A percentile compares a stretch with the other conserved stretches of the same genome.
Evolutionary conservation across 2,888 invertebrate species (phyloP).

Genomic region (Fragum whitleyi): DNA sequence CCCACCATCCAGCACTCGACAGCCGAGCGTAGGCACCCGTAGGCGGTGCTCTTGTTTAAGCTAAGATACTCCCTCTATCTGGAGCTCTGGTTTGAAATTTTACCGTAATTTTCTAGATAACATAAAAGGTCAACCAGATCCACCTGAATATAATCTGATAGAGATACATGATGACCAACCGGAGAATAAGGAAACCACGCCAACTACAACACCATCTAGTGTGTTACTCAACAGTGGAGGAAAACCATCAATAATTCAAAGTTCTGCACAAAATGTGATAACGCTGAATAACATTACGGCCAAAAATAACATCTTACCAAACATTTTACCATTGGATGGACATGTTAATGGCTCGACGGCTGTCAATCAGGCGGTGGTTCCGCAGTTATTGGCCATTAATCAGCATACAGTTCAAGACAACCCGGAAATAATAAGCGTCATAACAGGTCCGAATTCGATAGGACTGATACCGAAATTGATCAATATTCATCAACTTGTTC

Average conservation of each 20-base stretch:
- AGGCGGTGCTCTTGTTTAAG: too few species aligned
- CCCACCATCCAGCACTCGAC: too few species aligned
- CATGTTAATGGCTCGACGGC: slow-evolving; percentile 5
- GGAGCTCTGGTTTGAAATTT: too few species aligned
- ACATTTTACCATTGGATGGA: slow-evolving; percentile 1
- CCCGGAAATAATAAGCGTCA: slow-evolving; percentile 32
- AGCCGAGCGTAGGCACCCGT: too few species aligned
- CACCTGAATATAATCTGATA: background rate
- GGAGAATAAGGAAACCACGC: background rate
- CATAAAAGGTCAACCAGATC: background rate
- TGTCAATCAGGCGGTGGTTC: background rate
- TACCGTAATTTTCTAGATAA: background rate
- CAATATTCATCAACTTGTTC: slow-evolving; percentile 44
- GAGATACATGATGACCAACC: background rate
- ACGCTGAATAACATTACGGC: background rate
- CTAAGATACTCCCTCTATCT: too few species aligned
- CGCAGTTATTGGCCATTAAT: slow-evolving; percentile 1
- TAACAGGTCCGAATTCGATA: slow-evolving; percentile 57
- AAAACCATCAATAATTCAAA: background rate
- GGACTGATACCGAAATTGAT: slow-evolving; percentile 55
- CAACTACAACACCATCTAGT: background rate
- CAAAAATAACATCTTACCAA: background rate
- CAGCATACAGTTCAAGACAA: slow-evolving; percentile 3
- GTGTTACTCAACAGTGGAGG: background rate
- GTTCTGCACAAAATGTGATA: slow-evolving; percentile 14